Base-by-base conservation (phyloP, 2,888 invertebrate species). In the Brachylomia viminalis region DNA sequence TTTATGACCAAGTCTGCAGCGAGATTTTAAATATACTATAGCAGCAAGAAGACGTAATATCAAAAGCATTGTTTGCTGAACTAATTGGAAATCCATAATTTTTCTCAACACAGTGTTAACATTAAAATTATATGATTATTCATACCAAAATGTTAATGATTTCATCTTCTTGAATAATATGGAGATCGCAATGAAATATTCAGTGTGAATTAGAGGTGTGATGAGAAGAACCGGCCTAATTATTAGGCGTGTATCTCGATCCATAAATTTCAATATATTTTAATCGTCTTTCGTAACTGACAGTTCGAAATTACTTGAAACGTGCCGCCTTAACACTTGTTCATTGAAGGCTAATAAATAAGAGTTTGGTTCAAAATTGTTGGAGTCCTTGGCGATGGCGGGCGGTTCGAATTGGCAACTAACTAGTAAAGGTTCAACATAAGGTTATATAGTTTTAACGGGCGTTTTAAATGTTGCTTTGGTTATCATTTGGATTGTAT, bases 151-250 rank as follows among this genome's bases (percentile, higher is more conserved):
- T 89, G 85, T 76, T 83, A 91, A 90, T 88, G 84, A 84, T 85
- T 86, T 91, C 87, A 86, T 89, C 92, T 88, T 86, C 86, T 93
- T 93, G 92, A 89, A 92, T 95, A 95, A 93, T 93, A 94, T 93
- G 84, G 84, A 93, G 94, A 93, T 92, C 92, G 83, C 85, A 87
- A 92, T 95, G 94, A 93, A 94, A 94, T 93, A 95, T 95, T 93
- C 95, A 95, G 95, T 95, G 95, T 91, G 93, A 95, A 89, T 90
- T 92, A 84, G 88, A 89, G 84, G 85, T 82, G 72, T 84, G 74
- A 86, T 91, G 86, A 86, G 88, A 91, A 81, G 78, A 79, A 82
- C 73, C 64, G 68, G 77, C 70, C 79, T 85, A 83, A 89, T 90
- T 85, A 90, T 88, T 88, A 88, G 85, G 76, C 84, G 86, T 86